These are phyloP conservation scores for Rhea pennata DNA, from an alignment of 2,113 vertebrate genomes.

Conservation along the genomic window DNA sequence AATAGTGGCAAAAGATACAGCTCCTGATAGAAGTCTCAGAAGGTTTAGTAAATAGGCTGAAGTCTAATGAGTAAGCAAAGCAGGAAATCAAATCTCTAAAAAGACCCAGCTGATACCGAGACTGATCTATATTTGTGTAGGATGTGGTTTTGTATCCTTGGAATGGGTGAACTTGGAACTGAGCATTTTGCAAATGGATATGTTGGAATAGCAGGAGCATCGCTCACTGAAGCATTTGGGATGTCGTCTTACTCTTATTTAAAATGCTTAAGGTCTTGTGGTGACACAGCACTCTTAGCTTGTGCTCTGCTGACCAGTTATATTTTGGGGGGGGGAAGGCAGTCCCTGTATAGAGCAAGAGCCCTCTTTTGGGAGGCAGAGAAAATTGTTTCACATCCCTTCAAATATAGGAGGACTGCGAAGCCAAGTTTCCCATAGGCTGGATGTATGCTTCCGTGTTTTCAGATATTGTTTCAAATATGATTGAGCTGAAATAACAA, in stretches of 20 bases:
- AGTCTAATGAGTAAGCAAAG: not conserved
- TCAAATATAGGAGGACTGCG: not conserved
- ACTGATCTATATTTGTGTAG: not conserved
- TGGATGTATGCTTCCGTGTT: not conserved
- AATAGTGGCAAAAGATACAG: not conserved
- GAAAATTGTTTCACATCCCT: fast-evolving
- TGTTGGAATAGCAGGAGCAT: not conserved
- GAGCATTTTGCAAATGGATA: not conserved
- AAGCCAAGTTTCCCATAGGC: not conserved
- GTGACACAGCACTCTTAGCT: not conserved
- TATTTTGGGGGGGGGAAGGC: not conserved
- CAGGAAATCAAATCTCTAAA: not conserved
- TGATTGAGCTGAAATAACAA: not conserved
- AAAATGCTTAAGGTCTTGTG: not conserved
- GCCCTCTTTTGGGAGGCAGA: fast-evolving
- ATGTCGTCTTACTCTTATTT: not conserved
- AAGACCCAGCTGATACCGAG: not conserved
- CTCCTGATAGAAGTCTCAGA: not conserved
- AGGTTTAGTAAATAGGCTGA: not conserved
- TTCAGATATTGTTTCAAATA: not conserved
- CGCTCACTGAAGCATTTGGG: not conserved
- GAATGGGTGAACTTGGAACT: not conserved
- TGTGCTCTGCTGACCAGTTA: fast-evolving
- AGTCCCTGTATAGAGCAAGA: fast-evolving
- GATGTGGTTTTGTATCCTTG: not conserved